phyloP scores from a whole-genome alignment of 2,888 invertebrate genomes.

The Listrodromus nycthemerus region DNA sequence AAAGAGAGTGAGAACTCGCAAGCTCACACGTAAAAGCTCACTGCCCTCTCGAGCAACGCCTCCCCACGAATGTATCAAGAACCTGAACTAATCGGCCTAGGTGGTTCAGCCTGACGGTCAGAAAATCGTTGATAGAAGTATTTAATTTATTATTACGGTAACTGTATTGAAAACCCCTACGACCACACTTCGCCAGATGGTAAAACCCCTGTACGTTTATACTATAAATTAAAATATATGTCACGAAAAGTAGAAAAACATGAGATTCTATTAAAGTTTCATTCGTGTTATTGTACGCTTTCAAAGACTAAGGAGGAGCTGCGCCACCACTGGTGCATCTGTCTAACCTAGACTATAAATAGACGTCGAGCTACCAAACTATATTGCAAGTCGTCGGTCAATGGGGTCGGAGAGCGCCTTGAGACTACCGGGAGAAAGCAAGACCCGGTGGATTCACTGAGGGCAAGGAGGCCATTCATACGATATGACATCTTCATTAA shows the following conservation, averaged over 20 bases:
- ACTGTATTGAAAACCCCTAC: no score
- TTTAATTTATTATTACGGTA: no score
- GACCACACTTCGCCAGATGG: no score
- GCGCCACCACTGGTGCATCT: background rate
- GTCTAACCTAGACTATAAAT: background rate
- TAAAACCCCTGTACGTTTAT: background rate
- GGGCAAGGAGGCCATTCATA: conserved; percentile 39
- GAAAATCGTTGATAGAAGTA: background rate
- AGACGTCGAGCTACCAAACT: background rate
- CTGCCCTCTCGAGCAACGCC: conserved; percentile 46
- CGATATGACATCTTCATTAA: conserved; percentile 66
- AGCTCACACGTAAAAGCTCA: conserved; percentile 59
- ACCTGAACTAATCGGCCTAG: conserved; percentile 39
- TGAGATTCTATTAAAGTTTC: background rate
- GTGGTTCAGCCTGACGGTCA: background rate
- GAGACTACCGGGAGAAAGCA: background rate
- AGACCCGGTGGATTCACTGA: conserved; percentile 8
- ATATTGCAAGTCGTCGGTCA: conserved; percentile 5
- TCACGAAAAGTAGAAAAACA: background rate
- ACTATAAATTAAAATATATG: background rate
- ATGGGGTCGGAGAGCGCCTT: conserved; percentile 7
- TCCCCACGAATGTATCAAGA: conserved; percentile 49
- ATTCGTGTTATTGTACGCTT: background rate
- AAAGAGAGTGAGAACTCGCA: conserved; percentile 40
- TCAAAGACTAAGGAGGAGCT: background rate